Evolutionary conservation across 2,113 vertebrate species (phyloP).

Genomic region (Lepidothrix coronata): DNA sequence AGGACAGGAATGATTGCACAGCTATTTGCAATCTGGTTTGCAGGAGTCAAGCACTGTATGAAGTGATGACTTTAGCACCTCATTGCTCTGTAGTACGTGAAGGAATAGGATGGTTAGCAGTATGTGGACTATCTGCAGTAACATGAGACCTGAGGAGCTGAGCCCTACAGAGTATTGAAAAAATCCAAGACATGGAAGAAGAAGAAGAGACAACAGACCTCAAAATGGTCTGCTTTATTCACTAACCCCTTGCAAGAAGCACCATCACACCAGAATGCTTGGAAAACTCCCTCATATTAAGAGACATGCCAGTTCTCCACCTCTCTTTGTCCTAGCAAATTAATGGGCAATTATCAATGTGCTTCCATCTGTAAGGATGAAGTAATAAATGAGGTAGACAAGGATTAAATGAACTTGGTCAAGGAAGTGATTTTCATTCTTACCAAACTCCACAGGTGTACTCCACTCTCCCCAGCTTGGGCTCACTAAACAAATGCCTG

Average conservation of each 20-base stretch:
- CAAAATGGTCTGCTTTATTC: neutral
- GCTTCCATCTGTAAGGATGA: neutral
- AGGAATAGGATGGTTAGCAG: neutral
- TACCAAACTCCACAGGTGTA: conserved; percentile 44
- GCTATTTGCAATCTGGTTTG: neutral
- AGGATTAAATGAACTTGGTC: neutral
- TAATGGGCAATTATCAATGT: neutral
- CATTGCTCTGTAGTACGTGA: neutral
- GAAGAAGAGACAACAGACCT: neutral
- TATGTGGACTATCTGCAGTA: accelerated
- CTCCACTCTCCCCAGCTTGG: conserved; percentile 51
- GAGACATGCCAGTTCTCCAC: accelerated
- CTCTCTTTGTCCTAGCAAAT: neutral
- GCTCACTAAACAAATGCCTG: neutral
- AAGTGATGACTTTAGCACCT: neutral
- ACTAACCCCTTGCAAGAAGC: neutral
- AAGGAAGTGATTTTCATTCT: neutral
- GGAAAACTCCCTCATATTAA: neutral
- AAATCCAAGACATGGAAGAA: neutral
- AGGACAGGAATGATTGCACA: neutral
- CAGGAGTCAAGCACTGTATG: neutral
- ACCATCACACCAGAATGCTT: neutral
- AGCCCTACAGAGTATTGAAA: neutral
- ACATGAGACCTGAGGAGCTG: neutral
- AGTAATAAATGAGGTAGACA: neutral